Conservation (phyloP, 2,113 vertebrate species). For the Phasianus colchicus region DNA sequence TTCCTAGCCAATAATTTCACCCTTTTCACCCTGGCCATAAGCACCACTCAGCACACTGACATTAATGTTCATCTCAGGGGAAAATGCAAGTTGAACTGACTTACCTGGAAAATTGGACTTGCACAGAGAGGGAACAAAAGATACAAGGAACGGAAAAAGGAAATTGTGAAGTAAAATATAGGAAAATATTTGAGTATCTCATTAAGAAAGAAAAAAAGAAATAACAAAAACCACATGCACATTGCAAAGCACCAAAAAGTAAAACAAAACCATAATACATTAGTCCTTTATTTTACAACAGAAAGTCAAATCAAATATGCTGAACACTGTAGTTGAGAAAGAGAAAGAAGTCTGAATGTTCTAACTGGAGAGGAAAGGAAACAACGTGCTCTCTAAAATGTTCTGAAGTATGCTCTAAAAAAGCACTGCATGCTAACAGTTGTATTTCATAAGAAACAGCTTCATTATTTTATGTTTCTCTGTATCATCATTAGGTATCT, state of each 20-base stretch:
- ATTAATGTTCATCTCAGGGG: neutral
- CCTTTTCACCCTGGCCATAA: neutral
- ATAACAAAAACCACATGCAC: fast-evolving
- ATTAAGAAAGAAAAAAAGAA: neutral
- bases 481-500: neutral
- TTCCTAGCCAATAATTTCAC: neutral
- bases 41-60: neutral
- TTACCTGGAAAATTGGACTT: neutral
- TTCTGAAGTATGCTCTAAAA: neutral
- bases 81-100: neutral
- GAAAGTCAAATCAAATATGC: neutral
- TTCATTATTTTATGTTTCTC: neutral
- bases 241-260: neutral
- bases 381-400: neutral
- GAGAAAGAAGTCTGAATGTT: neutral
- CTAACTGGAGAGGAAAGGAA: neutral
- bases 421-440: neutral
- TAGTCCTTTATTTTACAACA: neutral
- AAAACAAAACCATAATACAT: neutral
- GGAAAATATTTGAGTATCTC: neutral
- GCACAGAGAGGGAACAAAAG: neutral
- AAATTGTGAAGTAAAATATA: neutral
- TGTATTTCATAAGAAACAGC: neutral
- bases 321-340: neutral
- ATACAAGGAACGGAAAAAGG: neutral